A percentile compares a stretch with the other conserved stretches of the same genome.
These are phyloP conservation scores for Diadophis punctatus DNA, from an alignment of 2,113 vertebrate genomes.

Conservation along the genomic window DNA sequence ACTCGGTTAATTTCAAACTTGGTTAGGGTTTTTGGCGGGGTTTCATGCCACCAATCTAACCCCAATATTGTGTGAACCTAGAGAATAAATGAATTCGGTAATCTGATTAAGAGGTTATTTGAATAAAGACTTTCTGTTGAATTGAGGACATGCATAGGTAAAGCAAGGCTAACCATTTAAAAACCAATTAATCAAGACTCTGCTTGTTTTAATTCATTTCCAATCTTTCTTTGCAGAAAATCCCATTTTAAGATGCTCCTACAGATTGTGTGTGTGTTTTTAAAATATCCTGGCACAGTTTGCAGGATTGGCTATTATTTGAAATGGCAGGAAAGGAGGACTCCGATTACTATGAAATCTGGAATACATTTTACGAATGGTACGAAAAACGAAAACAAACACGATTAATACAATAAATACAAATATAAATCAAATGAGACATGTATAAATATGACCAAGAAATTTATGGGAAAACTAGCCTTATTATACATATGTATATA, in stretches of 20 bases:
- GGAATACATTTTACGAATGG: too few relatives aligned
- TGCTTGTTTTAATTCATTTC: not conserved
- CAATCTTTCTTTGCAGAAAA: not conserved
- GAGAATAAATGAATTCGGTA: not conserved
- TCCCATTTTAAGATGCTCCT: not conserved
- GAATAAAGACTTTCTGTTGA: not conserved
- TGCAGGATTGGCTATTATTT: not conserved
- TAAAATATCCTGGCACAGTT: not conserved
- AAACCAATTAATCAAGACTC: not conserved
- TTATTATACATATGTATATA: too few relatives aligned
- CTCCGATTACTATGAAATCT: too few relatives aligned
- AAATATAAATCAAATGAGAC: too few relatives aligned
- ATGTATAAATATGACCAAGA: too few relatives aligned
- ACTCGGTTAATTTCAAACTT: not conserved
- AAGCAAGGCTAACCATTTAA: not conserved
- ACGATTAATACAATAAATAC: too few relatives aligned
- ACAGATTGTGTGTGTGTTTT: not conserved
- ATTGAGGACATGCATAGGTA: not conserved
- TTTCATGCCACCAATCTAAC: not conserved
- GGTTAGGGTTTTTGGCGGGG: not conserved
- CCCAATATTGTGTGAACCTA: not conserved
- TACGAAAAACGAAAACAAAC: too few relatives aligned
- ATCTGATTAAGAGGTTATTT: not conserved
- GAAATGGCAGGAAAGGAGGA: not conserved
- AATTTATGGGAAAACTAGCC: too few relatives aligned